These are phyloP conservation scores for Heliconius charithonia DNA, from an alignment of 2,888 invertebrate genomes.

Conservation along the genomic window DNA sequence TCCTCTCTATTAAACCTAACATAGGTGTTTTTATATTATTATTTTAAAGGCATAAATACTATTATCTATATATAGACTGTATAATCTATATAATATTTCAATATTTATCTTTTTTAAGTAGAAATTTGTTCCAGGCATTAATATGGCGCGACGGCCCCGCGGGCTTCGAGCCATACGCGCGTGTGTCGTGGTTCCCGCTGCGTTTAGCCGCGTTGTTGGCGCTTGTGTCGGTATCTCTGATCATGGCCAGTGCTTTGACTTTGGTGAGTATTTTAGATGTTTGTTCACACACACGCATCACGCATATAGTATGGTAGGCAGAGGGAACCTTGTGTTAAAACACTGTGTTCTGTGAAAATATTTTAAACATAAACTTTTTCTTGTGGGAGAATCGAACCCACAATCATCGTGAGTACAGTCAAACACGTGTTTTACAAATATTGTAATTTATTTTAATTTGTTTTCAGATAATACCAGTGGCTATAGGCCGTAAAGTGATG, in stretches of 20 bases:
- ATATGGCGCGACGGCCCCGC: slow-evolving; percentile 93
- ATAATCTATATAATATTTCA: no score
- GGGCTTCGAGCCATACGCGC: slow-evolving; percentile 95
- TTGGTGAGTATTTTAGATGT: slow-evolving; percentile 71
- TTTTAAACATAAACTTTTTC: background rate
- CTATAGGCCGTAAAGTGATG: slow-evolving; percentile 95
- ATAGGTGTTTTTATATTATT: background rate
- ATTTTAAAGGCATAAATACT: no score
- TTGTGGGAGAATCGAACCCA: background rate
- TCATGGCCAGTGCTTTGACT: slow-evolving; percentile 92
- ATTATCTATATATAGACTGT: no score
- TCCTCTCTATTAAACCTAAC: no score
- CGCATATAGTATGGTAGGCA: background rate
- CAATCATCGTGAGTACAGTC: background rate
- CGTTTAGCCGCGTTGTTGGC: slow-evolving; percentile 87
- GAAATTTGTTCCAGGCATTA: slow-evolving; percentile 84
- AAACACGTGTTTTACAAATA: background rate
- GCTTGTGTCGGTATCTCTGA: slow-evolving; percentile 92
- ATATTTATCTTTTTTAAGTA: no score
- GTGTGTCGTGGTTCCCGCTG: slow-evolving; percentile 91
- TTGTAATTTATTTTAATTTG: background rate
- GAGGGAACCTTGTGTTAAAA: background rate
- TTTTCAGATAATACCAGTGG: slow-evolving; percentile 90
- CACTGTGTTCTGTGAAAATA: background rate
- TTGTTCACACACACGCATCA: no score